These are phyloP conservation scores for Opisthograptis luteolata DNA, from an alignment of 2,888 invertebrate species.

Conservation along the genomic window DNA sequence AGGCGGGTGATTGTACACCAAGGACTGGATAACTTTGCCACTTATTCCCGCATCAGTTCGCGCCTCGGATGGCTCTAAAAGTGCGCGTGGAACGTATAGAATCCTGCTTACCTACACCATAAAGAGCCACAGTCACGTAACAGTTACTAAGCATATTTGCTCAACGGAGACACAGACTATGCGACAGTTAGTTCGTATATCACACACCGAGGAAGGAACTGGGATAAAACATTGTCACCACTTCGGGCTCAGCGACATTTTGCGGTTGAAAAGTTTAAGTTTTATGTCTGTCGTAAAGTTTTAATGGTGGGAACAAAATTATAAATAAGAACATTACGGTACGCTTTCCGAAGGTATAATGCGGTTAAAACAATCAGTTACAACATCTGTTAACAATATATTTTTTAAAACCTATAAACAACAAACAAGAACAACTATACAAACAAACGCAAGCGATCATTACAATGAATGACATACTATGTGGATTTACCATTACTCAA, in stretches of 20 bases:
- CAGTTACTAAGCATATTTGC: background rate
- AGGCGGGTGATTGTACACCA: slow-evolving; percentile 43
- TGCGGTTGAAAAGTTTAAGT: slow-evolving; percentile 35
- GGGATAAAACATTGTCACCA: slow-evolving; percentile 30
- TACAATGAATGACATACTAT: too few relatives aligned
- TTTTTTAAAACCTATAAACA: too few relatives aligned
- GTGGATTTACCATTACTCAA: too few relatives aligned
- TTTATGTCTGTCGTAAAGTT: slow-evolving; percentile 31
- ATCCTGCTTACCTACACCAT: slow-evolving; percentile 29
- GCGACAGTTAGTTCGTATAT: background rate
- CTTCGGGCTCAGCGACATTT: slow-evolving; percentile 19
- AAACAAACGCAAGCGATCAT: too few relatives aligned
- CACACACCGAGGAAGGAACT: slow-evolving; percentile 17
- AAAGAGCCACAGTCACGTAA: background rate
- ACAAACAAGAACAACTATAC: too few relatives aligned
- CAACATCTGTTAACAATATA: slow-evolving; percentile 18
- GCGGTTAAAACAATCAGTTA: slow-evolving; percentile 20
- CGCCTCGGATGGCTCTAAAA: slow-evolving; percentile 42
- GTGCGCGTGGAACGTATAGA: slow-evolving; percentile 34
- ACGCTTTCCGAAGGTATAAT: slow-evolving; percentile 27
- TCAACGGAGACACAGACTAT: slow-evolving; percentile 6
- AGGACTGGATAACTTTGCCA: slow-evolving; percentile 54
- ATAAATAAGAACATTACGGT: slow-evolving; percentile 28
- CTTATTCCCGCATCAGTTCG: slow-evolving; percentile 53
- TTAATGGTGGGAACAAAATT: slow-evolving; percentile 28